Conservation (phyloP, 2,113 vertebrate species). For the Oryzias curvinotus region DNA sequence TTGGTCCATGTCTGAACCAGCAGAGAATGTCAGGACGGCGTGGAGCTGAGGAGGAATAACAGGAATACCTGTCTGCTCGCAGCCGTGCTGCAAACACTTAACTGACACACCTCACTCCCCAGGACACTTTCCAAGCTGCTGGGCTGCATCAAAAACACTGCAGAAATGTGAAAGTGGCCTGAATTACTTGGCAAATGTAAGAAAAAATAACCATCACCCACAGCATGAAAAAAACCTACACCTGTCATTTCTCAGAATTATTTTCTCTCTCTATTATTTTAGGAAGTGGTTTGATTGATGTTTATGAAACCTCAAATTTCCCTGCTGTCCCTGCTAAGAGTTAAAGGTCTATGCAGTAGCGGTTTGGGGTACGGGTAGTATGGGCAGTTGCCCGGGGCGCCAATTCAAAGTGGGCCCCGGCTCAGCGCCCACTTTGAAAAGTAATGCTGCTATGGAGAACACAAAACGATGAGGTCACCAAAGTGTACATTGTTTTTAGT, state of each 20-base stretch:
- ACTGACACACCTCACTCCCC: slow-evolving; percentile 17
- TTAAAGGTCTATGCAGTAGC: background rate
- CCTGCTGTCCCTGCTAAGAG: slow-evolving; percentile 27
- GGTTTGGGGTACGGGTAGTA: too few relatives aligned
- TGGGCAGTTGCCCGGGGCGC: too few relatives aligned
- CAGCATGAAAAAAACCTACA: slow-evolving; percentile 3
- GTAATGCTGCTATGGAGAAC: too few relatives aligned
- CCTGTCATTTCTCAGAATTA: slow-evolving; percentile 9
- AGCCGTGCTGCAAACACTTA: slow-evolving; percentile 20
- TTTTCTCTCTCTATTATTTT: slow-evolving; percentile 17
- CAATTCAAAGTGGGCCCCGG: too few relatives aligned
- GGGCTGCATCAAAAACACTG: background rate
- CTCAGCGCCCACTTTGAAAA: too few relatives aligned
- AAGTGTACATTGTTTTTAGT: too few relatives aligned
- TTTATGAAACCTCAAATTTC: background rate
- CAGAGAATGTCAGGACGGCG: slow-evolving; percentile 15
- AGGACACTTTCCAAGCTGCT: slow-evolving; percentile 13
- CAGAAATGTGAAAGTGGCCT: background rate
- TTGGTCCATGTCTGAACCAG: slow-evolving; percentile 12
- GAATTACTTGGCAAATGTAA: slow-evolving; percentile 11
- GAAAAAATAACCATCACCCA: slow-evolving; percentile 1
- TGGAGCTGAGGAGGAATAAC: slow-evolving; percentile 37
- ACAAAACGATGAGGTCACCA: too few relatives aligned
- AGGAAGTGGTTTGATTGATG: slow-evolving; percentile 1
- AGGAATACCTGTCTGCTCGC: slow-evolving; percentile 1